Base-by-base conservation (phyloP, 2,797 vertebrate species). In the Apogon hyalosoma region DNA sequence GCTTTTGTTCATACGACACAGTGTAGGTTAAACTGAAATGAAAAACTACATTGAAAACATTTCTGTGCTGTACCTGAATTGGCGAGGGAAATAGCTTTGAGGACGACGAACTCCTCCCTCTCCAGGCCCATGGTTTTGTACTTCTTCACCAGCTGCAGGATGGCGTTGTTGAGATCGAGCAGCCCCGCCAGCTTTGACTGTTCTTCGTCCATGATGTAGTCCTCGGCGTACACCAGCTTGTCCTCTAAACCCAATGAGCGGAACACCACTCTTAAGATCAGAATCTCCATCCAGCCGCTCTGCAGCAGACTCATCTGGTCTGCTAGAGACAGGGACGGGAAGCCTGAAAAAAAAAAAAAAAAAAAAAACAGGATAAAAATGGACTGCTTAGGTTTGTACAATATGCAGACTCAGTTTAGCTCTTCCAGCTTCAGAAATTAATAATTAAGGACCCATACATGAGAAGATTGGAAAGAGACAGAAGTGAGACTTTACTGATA, bases 291-390 rank as follows among this genome's bases (percentile, higher is more conserved):
- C 98, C 98, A 99, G 51, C 96, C 97, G 11, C 98, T 99, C 91
- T 99, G 98, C 82, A 99, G 94, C 63, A 99, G 95, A 89, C 97
- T 98, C 98, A 99, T 99, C 95, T 99, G 98, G 90, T 99, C 98
- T 2, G 97, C 96, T 77, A 99, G 93, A 55, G 95, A 97, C 83
- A 99, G 95, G 24, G 95, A 96, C 63, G 96, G 97, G 91, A 99
- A 99, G 76, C 98, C 97, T 99, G 10, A 12, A 55, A 43, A 57
- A 9, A 57, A 1, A 19, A 24, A 14, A n/a, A 49, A 3, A 40
- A 11, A n/a, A n/a, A n/a, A 45, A 0, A 76, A 16, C 7, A 47
- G 43, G 18, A 43, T 15, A 18, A 19, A 43, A 40, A 47, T 19
- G 36, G 13, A 28, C 24, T 28, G 6, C 6, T 28, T 28, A 28